Conservation (phyloP, 1,140 invertebrate genomes). For the Drosophila lowei region DNA sequence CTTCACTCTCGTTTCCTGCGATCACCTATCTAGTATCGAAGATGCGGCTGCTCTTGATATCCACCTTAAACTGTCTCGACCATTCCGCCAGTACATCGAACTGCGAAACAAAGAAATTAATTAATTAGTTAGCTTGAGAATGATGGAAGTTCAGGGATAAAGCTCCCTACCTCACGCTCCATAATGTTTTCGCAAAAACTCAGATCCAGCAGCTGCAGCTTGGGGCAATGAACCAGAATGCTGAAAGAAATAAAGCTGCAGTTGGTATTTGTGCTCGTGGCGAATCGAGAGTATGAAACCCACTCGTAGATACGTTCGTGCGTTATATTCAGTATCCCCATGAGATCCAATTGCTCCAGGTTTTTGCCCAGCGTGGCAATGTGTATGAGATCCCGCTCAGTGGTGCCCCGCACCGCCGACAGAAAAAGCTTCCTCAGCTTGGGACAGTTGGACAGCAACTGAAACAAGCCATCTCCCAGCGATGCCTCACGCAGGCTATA, state of each 20-base stretch:
- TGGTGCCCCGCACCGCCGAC: conserved; percentile 90
- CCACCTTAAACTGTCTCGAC: conserved; percentile 71
- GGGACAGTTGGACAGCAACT: conserved; percentile 85
- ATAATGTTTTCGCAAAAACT: conserved; percentile 93
- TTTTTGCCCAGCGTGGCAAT: conserved; percentile 87
- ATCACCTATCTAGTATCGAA: conserved; percentile 42
- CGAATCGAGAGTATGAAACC: conserved; percentile 68
- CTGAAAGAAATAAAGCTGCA: conserved; percentile 82
- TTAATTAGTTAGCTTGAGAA: too few species aligned
- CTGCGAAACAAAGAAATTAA: conserved; percentile 15
- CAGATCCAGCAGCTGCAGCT: conserved; percentile 91
- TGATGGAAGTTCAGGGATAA: too few species aligned
- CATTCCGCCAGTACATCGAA: conserved; percentile 66
- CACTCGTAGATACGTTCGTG: conserved; percentile 87
- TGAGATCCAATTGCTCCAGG: conserved; percentile 91
- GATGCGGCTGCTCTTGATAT: conserved; percentile 75
- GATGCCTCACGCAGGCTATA: conserved; percentile 84
- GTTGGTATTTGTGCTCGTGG: neutral
- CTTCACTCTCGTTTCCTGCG: neutral
- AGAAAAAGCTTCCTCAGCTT: conserved; percentile 90
- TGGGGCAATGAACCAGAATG: conserved; percentile 86
- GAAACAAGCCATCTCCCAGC: conserved; percentile 84
- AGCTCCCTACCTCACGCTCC: conserved; percentile 85
- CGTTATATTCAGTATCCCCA: conserved; percentile 90
- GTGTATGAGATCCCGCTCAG: conserved; percentile 89